A percentile compares a stretch with the other conserved stretches of the same genome.
phyloP scores from a whole-genome alignment of 2,797 vertebrate species.

The Ceyx erithaca region DNA sequence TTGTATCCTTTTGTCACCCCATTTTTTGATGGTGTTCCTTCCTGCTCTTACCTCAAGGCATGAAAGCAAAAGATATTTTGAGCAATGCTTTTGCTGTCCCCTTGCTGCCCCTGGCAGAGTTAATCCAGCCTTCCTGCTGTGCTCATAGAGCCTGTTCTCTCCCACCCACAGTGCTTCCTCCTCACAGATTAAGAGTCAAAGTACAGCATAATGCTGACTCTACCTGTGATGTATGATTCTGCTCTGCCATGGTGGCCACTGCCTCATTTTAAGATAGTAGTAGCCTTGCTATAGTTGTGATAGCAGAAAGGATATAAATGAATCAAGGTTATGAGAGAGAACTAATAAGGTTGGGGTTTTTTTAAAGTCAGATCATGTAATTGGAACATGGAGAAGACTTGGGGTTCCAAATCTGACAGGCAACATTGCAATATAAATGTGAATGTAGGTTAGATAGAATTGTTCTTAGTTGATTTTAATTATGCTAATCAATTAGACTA shows the following conservation, averaged over 20 bases:
- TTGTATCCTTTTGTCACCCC: constrained; percentile 47
- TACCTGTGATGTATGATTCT: constrained; percentile 39
- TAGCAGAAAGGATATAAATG: background rate
- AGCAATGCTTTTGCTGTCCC: constrained; percentile 55
- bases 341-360: background rate
- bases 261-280: constrained; percentile 14
- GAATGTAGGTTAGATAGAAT: background rate
- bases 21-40: constrained; percentile 52
- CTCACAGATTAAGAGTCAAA: constrained; percentile 74
- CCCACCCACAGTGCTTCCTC: constrained; percentile 49
- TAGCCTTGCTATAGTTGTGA: background rate
- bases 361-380: background rate
- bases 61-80: constrained; percentile 65
- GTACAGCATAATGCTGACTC: constrained; percentile 43
- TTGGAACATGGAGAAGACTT: background rate
- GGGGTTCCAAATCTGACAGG: background rate
- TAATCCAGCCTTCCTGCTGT: constrained; percentile 45
- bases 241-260: constrained; percentile 18
- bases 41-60: constrained; percentile 55
- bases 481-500: background rate
- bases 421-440: background rate
- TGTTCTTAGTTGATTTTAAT: background rate
- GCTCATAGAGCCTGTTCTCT: constrained; percentile 62
- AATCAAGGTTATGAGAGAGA: background rate
- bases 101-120: constrained; percentile 51